Conservation (phyloP, 2,888 invertebrate genomes). For the Chouioia cunea region DNA sequence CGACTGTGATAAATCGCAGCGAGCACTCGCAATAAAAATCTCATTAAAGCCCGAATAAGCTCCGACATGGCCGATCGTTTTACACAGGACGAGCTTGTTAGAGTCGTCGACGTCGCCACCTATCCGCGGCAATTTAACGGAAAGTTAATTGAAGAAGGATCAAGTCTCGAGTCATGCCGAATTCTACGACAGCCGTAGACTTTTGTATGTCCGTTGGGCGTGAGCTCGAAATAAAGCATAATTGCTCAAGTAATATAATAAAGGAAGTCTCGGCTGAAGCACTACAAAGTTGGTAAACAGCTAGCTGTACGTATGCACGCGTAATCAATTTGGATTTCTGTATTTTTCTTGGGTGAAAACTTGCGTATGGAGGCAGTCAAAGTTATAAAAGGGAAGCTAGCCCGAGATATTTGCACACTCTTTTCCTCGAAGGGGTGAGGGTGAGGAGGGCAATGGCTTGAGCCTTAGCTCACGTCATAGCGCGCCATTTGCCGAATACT, state of each 20-base stretch:
- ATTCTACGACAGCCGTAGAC: constrained; percentile 7
- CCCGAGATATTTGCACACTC: constrained; percentile 40
- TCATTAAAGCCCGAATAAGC: constrained; percentile 48
- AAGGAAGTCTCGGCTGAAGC: constrained; percentile 2
- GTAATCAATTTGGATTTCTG: constrained; percentile 21
- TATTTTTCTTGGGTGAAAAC: constrained; percentile 27
- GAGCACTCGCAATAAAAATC: constrained; percentile 46
- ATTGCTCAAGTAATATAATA: constrained; percentile 8
- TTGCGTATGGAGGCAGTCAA: not conserved
- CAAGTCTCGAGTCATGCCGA: constrained; percentile 2
- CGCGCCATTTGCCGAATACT: constrained; percentile 40
- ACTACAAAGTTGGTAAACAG: not conserved
- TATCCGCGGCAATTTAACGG: not conserved
- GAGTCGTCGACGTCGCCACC: not conserved
- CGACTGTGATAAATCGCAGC: constrained; percentile 44
- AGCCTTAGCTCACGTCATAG: constrained; percentile 37
- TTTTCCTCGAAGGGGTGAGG: not conserved
- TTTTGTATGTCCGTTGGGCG: not conserved
- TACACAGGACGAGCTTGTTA: constrained; percentile 8
- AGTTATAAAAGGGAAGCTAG: constrained; percentile 26
- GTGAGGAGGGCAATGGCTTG: not conserved
- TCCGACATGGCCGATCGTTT: constrained; percentile 36
- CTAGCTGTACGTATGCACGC: not conserved
- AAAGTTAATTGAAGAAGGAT: constrained; percentile 38
- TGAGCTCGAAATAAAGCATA: not conserved